phyloP scores from a whole-genome alignment of 2,797 vertebrate species.

The Siniperca undulata region DNA sequence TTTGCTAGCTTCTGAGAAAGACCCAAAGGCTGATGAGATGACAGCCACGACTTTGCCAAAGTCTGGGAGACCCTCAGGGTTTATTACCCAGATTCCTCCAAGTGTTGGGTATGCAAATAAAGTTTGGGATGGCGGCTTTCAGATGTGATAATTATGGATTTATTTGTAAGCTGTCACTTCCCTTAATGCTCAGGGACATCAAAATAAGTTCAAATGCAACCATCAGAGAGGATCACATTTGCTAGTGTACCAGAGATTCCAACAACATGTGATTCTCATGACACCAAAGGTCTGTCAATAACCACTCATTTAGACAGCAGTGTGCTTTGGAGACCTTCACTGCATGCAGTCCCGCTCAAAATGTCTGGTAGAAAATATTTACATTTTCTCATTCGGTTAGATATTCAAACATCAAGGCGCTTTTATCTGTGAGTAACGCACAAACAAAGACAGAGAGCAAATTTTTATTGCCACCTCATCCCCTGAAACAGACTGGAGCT shows the following conservation, averaged over 20 bases:
- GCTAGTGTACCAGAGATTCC: conserved; percentile 84
- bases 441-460: conserved; percentile 75
- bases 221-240: conserved; percentile 88
- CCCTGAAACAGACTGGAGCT: conserved; percentile 68
- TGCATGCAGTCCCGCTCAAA: conserved; percentile 77
- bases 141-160: conserved; percentile 91
- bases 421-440: conserved; percentile 69
- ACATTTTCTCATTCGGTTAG: conserved; percentile 79
- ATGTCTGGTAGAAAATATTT: conserved; percentile 85
- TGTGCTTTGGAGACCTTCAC: conserved; percentile 82
- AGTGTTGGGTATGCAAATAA: conserved; percentile 87
- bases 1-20: conserved; percentile 76
- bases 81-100: conserved; percentile 84
- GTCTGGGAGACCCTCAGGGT: conserved; percentile 81
- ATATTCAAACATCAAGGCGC: conserved; percentile 80
- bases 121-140: conserved; percentile 83
- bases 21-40: conserved; percentile 83
- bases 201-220: conserved; percentile 88
- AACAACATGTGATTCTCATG: conserved; percentile 82
- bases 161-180: conserved; percentile 92
- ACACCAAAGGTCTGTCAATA: conserved; percentile 87
- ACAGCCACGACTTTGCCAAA: conserved; percentile 82
- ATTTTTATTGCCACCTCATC: conserved; percentile 76
- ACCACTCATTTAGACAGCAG: conserved; percentile 86
- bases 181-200: conserved; percentile 89